Conservation (phyloP, 2,113 vertebrate genomes). For the Octodon degus region DNA sequence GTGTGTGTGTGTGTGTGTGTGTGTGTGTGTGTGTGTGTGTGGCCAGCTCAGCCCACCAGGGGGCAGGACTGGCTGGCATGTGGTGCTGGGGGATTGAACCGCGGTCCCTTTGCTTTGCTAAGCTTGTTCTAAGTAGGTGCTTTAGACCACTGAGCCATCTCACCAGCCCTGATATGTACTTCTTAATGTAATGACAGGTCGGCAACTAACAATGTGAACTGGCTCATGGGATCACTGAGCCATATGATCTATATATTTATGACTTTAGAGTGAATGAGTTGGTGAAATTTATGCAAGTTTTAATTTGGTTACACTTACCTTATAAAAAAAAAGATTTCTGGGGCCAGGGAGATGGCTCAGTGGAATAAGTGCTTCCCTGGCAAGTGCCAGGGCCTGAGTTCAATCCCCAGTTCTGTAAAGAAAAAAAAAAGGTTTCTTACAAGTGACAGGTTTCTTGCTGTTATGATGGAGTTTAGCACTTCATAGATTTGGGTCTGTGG, state of each 20-base stretch:
- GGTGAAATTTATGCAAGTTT: background rate
- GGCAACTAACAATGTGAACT: background rate
- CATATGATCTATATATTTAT: background rate
- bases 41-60: too few species aligned
- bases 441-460: slow-evolving; percentile 10
- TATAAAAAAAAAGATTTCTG: background rate
- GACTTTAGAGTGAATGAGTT: background rate
- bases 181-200: background rate
- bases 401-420: too few species aligned
- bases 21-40: too few species aligned
- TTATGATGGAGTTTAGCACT: background rate
- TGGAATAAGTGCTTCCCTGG: too few species aligned
- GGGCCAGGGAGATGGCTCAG: too few species aligned
- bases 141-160: too few species aligned
- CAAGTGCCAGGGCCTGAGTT: too few species aligned
- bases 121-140: too few species aligned
- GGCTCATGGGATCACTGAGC: background rate
- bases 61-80: too few species aligned
- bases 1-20: too few species aligned
- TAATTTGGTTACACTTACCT: slow-evolving; percentile 40
- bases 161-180: background rate
- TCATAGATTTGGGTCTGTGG: background rate
- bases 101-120: too few species aligned
- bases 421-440: background rate
- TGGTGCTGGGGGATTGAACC: too few species aligned